A percentile compares a stretch with the other conserved stretches of the same genome.
phyloP scores from a whole-genome alignment of 2,888 invertebrate genomes.

The Trachelus troglodyta region DNA sequence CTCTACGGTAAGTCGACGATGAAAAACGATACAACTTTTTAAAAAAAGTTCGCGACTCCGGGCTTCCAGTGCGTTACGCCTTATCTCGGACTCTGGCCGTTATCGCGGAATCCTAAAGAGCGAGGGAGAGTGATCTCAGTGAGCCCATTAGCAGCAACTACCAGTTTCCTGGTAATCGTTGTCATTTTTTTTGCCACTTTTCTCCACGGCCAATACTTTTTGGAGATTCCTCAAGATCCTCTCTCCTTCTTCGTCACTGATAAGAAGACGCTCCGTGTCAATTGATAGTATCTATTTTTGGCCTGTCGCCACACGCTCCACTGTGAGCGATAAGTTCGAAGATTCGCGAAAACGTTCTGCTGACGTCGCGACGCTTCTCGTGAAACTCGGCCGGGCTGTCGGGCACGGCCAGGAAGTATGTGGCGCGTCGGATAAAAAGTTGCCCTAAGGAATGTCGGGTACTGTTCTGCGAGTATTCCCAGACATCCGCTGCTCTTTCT shows the following conservation, averaged over 20 bases:
- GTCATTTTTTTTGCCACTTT: neutral
- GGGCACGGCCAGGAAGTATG: constrained; percentile 46
- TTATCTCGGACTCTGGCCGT: neutral
- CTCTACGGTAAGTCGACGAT: neutral
- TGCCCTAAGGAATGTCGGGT: constrained; percentile 34
- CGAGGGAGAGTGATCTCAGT: neutral
- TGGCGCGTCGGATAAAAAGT: constrained; percentile 44
- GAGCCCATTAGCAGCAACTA: neutral
- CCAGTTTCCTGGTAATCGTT: neutral
- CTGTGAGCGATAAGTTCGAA: neutral
- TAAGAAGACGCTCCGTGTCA: neutral
- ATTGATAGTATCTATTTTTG: neutral
- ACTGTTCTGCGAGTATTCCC: constrained; percentile 25
- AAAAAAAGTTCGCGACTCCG: neutral
- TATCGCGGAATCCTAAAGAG: neutral
- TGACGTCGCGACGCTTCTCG: neutral
- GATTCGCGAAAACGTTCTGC: neutral
- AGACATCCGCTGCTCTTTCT: constrained; percentile 16
- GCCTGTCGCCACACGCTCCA: neutral
- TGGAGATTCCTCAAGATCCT: too few species aligned
- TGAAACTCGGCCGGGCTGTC: neutral
- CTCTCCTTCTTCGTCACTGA: neutral
- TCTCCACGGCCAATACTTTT: neutral
- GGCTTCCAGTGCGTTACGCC: neutral
- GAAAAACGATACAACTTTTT: neutral